Percentiles rank a stretch among this genome's conserved stretches.
Conservation (phyloP, 2,113 vertebrate genomes). For the Sprattus sprattus region DNA sequence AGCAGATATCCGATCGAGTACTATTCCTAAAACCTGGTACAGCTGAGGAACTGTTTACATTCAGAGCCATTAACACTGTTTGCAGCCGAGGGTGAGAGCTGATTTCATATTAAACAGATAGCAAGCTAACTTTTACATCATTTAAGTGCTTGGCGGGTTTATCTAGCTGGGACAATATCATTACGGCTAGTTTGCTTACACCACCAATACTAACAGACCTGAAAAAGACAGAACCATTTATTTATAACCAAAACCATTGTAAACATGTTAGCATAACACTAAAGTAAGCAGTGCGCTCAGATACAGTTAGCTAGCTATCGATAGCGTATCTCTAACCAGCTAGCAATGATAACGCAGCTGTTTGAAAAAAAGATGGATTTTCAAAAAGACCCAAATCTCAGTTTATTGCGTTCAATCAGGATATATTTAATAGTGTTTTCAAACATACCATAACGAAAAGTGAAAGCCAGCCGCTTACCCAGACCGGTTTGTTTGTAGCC, state of each 20-base stretch:
- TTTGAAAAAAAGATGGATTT: not conserved
- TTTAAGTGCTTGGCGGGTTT: not conserved
- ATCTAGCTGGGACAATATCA: not conserved
- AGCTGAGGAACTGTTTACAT: not conserved
- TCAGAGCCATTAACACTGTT: not conserved
- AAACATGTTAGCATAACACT: not conserved
- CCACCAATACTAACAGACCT: not conserved
- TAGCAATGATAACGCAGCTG: not conserved
- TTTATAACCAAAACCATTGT: not conserved
- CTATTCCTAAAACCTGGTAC: not conserved
- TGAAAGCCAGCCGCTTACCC: conserved; percentile 29
- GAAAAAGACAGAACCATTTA: not conserved
- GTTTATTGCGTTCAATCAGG: not conserved
- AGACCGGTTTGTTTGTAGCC: conserved; percentile 27
- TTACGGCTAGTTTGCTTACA: not conserved
- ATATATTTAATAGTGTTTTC: not conserved
- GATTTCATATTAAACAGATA: not conserved
- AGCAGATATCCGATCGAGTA: not conserved
- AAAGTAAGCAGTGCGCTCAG: not conserved
- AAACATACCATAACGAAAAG: not conserved
- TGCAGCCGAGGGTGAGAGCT: not conserved
- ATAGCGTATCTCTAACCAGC: too few relatives aligned
- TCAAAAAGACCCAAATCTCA: not conserved
- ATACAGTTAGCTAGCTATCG: not conserved
- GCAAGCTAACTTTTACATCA: not conserved